These are phyloP conservation scores for Crypturellus undulatus DNA, from an alignment of 2,113 vertebrate species.

Conservation along the genomic window DNA sequence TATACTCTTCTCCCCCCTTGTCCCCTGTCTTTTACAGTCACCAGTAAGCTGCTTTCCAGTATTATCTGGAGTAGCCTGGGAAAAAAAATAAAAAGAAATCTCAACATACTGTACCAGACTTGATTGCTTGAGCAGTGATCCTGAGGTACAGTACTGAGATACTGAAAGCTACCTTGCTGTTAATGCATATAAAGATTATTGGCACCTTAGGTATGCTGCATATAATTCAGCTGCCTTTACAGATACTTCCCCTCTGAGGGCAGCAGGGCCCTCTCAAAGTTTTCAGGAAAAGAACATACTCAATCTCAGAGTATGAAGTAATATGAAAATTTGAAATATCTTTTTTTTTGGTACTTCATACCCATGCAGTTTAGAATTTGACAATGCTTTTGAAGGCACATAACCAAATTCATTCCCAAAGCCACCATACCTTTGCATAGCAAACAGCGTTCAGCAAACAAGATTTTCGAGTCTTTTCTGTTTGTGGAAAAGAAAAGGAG, in stretches of 20 bases:
- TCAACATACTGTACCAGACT: not conserved
- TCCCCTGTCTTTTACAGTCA: not conserved
- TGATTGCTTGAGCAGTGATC: not conserved
- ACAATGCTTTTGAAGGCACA: not conserved
- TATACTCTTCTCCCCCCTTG: not conserved
- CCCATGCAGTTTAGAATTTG: not conserved
- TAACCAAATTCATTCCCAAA: not conserved
- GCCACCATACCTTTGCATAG: not conserved
- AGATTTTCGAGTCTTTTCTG: not conserved
- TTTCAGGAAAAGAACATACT: not conserved
- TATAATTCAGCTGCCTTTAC: not conserved
- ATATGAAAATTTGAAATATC: not conserved
- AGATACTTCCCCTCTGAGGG: not conserved
- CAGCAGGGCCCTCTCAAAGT: not conserved
- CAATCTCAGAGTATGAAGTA: not conserved
- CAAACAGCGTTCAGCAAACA: not conserved
- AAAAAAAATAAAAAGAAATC: not conserved
- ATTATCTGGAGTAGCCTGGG: not conserved
- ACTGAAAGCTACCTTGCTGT: not conserved
- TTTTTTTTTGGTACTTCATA: not conserved
- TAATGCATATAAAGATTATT: not conserved
- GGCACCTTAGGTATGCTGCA: not conserved
- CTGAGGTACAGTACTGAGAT: not conserved
- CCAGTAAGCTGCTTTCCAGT: not conserved
- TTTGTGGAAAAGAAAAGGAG: not conserved